Evolutionary conservation across 2,888 invertebrate genomes (phyloP), one percentile per base, ranked within the genome.

Genomic region (Drosophila tripunctata): DNA sequence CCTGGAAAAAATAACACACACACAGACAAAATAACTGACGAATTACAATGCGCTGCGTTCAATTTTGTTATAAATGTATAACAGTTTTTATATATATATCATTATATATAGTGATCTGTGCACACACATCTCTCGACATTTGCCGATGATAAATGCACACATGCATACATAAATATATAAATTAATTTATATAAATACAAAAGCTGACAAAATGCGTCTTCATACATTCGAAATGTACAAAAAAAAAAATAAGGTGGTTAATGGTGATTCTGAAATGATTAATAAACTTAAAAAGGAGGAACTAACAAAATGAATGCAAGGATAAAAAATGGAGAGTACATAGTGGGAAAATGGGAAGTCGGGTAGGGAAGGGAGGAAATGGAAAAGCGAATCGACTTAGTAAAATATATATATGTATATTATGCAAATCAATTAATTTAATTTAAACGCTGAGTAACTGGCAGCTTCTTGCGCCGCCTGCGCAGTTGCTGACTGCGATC

Each of bases 401-500:
- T 31, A 4, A 47, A 35, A 44, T 57, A 51, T 30, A n/a, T n/a
- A n/a, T 35, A 36, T 44, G 58, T n/a, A n/a, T n/a, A n/a, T n/a
- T n/a, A n/a, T n/a, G n/a, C n/a, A n/a, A n/a, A n/a, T n/a, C 43
- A 54, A 44, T 41, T 35, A 24, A 62, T 57, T 50, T 61, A 92
- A 72, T 92, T 92, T 47, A 92, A 83, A 67, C 92, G 89, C 78
- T 92, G 92, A 56, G 91, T 79, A 58, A 92, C 91, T 61, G 92
- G 91, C 67, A 92, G 81, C 85, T 92, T 92, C 85, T 92, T 92
- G 61, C 92, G 90, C 47, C 92, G 87, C 43, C 92, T 89, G 19
- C 91, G 90, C 88, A 91, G 71, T 80, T 91, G 91, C 64, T 91
- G 91, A 30, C 86, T 81, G 41, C 91, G 88, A 75, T 91, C 91